These are phyloP conservation scores for Xestia rhomboidea DNA, from an alignment of 2,888 invertebrate species.

Conservation along the genomic window DNA sequence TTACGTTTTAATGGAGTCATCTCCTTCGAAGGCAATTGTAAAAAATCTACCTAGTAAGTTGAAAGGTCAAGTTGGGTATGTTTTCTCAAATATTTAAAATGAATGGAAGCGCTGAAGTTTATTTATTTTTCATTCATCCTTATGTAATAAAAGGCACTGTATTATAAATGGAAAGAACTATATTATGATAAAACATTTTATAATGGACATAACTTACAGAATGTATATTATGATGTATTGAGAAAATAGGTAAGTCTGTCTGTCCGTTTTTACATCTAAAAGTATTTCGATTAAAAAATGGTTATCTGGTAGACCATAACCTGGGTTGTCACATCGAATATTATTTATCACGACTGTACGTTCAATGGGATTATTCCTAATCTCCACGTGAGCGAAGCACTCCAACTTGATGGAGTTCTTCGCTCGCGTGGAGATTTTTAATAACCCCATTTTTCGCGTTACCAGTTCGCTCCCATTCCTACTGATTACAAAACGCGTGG, in stretches of 20 bases:
- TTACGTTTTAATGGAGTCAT: constrained; percentile 59
- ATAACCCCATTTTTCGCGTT: not conserved
- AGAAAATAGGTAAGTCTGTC: not conserved
- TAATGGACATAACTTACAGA: no score
- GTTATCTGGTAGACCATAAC: not conserved
- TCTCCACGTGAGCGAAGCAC: not conserved
- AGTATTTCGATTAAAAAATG: not conserved
- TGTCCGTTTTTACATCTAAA: not conserved
- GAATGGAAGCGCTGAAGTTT: fast-evolving
- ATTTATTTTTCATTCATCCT: not conserved
- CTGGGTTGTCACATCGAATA: not conserved
- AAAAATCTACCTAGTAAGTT: constrained; percentile 31
- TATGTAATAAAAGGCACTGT: not conserved
- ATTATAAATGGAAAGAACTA: not conserved
- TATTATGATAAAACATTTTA: no score
- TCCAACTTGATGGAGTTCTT: no score
- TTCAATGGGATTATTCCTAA: not conserved
- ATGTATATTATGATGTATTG: no score
- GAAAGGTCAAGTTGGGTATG: constrained; percentile 9
- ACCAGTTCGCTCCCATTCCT: not conserved
- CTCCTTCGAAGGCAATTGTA: constrained; percentile 50
- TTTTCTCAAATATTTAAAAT: not conserved
- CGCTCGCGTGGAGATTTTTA: no score
- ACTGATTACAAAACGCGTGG: not conserved
- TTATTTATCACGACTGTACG: fast-evolving